Conservation (phyloP, 1,140 invertebrate species). For the Diachasma alloeum region DNA sequence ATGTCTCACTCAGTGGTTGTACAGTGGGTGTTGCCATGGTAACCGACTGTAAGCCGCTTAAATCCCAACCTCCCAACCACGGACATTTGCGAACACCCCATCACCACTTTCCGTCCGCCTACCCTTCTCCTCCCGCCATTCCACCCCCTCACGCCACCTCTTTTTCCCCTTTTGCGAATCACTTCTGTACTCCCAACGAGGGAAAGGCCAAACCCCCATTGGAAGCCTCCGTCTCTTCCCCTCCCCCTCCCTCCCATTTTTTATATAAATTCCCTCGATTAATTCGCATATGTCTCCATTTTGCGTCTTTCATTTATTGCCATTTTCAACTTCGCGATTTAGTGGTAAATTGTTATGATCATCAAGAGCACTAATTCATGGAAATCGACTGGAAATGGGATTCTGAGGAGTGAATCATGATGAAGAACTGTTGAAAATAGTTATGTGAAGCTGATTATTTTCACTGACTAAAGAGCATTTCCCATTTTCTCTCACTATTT, state of each 20-base stretch:
- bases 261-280: not conserved
- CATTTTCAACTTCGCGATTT: no score
- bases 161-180: not conserved
- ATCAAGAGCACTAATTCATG: no score
- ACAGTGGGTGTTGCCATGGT: slow-evolving; percentile 51
- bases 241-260: not conserved
- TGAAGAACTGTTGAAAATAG: no score
- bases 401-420: no score
- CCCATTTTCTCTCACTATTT: no score
- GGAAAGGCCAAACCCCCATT: not conserved
- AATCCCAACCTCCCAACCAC: slow-evolving; percentile 42
- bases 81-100: slow-evolving; percentile 19
- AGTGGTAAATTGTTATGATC: no score
- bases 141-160: slow-evolving; percentile 3
- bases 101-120: slow-evolving; percentile 15
- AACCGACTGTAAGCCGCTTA: slow-evolving; percentile 60
- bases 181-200: not conserved
- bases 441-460: no score
- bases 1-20: slow-evolving; percentile 50
- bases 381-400: no score
- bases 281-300: not conserved
- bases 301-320: not conserved
- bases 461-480: no score
- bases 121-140: not conserved
- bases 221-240: not conserved